Base-by-base conservation (phyloP, 2,888 invertebrate species). In the Dromius quadrimaculatus region DNA sequence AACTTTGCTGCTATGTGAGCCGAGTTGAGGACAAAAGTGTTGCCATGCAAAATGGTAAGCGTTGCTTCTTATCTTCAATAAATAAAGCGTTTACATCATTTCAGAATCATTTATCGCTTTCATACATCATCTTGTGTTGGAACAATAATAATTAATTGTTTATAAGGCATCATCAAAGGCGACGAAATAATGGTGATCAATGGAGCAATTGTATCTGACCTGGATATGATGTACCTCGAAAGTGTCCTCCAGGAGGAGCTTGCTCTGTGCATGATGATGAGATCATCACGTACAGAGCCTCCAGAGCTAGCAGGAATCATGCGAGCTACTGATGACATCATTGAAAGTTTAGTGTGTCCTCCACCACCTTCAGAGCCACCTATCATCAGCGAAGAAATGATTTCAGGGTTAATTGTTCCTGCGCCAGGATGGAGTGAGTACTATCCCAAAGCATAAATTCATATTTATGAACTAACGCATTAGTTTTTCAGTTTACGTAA, bases 101-200 rank as follows among this genome's bases (percentile, higher is more conserved):
- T n/a, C n/a, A n/a, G n/a, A n/a, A n/a, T n/a, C n/a, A n/a, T n/a
- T n/a, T n/a, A n/a, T n/a, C n/a, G n/a, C n/a, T n/a, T n/a, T n/a
- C n/a, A n/a, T n/a, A n/a, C 6, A 41, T 41, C 11, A 41, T 41
- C n/a, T 4, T 41, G 6, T 41, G 6, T 8, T 41, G 3, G 6
- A 41, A n/a, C 3, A 41, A 41, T 4, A 8, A 41, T 41, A 8
- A 9, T 8, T 41, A 41, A 41, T 9, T 15, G 9, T 45, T 15
- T 45, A 83, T 76, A 86, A 97, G 97, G 97, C 81, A 92, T 98
- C 82, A 95, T 96, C 84, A 94, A 96, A 86, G 93, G 97, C 79
- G 98, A 98, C 85, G 98, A 98, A 87, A 97, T 98, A 83, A 95
- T 98, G 92, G 96, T 98, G 83, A 97, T 98, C 85, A 98, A 98